Evolutionary conservation across 1,140 invertebrate species (phyloP), one percentile per base, ranked within the genome.

Genomic region (Psilanteris sp.): DNA sequence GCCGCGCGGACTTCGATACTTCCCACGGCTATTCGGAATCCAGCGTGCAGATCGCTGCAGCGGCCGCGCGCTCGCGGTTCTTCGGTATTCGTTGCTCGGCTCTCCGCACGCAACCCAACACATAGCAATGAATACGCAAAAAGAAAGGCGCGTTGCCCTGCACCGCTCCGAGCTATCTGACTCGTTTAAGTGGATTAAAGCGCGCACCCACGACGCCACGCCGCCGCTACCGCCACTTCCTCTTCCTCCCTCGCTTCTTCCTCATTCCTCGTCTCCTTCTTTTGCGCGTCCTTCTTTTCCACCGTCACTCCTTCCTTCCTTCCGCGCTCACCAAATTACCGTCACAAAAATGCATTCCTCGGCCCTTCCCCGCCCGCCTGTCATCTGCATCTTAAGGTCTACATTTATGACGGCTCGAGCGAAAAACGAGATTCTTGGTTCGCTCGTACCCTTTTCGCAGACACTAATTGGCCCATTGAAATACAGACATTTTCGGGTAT

Each of bases 11-110:
- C 79, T 77, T 72, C 72, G 64, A 78, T 83, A 84, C 83, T 87
- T 88, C 87, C 86, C 87, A 88, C 87, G 85, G 85, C 83, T 86
- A 81, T 85, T 83, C 81, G 77, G 76, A 86, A 85, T 86, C 83
- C 82, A 75, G 54, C 71, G 50, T 61, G 75, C 44, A 68, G 18
- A n/a, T n/a, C n/a, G n/a, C n/a, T n/a, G n/a, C n/a, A n/a, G n/a
- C n/a, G n/a, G n/a, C n/a, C 7, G 37, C 52, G 57, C 59, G 71
- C 31, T 46, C 54, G 52, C 55, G 76, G 73, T 81, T 71, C 67
- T 79, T 81, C 46, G 77, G 78, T 79, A 82, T 84, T 85, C 78
- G 67, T 52, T 36, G 66, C 46, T 29, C 34, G 26, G 22, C 62
- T 61, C 67, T 39, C 44, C 55, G 55, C 83, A 80, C 79, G 82